phyloP scores from a whole-genome alignment of 2,888 invertebrate genomes.

The Margaritifera margaritifera region DNA sequence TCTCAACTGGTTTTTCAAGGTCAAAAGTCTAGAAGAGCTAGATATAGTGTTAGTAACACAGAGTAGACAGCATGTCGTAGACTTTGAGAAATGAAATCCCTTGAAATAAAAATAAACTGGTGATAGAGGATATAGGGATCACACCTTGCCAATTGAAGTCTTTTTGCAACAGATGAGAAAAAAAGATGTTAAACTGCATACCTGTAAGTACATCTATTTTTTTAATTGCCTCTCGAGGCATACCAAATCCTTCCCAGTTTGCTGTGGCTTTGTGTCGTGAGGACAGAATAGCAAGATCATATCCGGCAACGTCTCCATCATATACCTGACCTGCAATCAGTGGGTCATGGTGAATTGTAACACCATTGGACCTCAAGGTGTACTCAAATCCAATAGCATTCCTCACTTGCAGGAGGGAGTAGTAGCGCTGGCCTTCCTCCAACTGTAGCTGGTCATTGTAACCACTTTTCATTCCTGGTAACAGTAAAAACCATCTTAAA shows the following conservation, averaged over 20 bases:
- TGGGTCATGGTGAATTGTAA: constrained; percentile 50
- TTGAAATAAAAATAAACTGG: no score
- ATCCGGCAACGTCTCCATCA: constrained; percentile 43
- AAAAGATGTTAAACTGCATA: neutral
- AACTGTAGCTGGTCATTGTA: constrained; percentile 44
- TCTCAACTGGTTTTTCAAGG: no score
- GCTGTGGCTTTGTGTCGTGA: constrained; percentile 39
- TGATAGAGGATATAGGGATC: no score
- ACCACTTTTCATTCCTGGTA: constrained; percentile 18
- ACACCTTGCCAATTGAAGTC: no score
- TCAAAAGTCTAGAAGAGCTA: no score
- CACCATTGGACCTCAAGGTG: constrained; percentile 48
- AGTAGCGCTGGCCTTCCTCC: constrained; percentile 47
- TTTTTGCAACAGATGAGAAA: no score
- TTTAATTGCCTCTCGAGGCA: constrained; percentile 20
- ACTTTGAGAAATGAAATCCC: no score
- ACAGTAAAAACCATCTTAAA: no score
- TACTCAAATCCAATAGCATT: constrained; percentile 45
- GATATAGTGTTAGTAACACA: no score
- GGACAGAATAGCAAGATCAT: constrained; percentile 39
- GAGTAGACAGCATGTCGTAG: no score
- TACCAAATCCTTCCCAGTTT: constrained; percentile 60
- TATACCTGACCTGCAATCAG: constrained; percentile 53
- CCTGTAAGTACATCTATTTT: constrained; percentile 27
- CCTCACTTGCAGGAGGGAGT: constrained; percentile 45